These are phyloP conservation scores for Empis livida DNA, from an alignment of 2,888 invertebrate genomes.

Conservation along the genomic window DNA sequence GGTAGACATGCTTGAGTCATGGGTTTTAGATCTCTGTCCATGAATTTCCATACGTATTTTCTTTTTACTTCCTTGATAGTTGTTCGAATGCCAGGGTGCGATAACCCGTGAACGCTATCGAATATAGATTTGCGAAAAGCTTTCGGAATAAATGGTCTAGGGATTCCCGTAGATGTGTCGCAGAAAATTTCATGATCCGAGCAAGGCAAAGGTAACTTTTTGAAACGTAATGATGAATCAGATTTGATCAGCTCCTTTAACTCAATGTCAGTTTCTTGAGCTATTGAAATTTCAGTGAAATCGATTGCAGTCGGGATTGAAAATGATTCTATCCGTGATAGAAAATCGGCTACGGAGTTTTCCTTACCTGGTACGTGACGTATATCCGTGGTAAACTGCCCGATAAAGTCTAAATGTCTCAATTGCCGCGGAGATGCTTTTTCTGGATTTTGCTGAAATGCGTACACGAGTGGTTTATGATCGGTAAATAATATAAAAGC, in stretches of 20 bases:
- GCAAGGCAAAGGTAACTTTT: background rate
- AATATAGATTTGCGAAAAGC: constrained; percentile 1
- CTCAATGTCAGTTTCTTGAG: background rate
- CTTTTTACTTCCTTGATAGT: constrained; percentile 4
- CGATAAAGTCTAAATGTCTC: constrained; percentile 6
- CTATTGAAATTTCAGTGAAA: constrained; percentile 2
- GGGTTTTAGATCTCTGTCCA: background rate
- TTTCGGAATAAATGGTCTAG: background rate
- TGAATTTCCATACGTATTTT: background rate
- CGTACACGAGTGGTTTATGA: constrained; percentile 3
- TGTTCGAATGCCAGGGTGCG: constrained; percentile 13
- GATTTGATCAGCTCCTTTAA: background rate
- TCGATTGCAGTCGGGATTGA: background rate
- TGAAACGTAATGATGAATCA: background rate
- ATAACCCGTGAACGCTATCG: constrained; percentile 9
- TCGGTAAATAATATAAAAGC: background rate
- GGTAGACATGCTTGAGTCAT: background rate
- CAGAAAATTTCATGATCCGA: background rate
- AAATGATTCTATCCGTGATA: constrained; percentile 7
- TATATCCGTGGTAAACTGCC: constrained; percentile 8
- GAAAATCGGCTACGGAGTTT: constrained; percentile 5
- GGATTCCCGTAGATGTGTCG: background rate
- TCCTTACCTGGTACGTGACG: constrained; percentile 6
- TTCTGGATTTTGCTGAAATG: background rate
- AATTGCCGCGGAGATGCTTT: constrained; percentile 3